phyloP scores from a whole-genome alignment of 2,113 vertebrate genomes.

The Podarcis cretensis region DNA sequence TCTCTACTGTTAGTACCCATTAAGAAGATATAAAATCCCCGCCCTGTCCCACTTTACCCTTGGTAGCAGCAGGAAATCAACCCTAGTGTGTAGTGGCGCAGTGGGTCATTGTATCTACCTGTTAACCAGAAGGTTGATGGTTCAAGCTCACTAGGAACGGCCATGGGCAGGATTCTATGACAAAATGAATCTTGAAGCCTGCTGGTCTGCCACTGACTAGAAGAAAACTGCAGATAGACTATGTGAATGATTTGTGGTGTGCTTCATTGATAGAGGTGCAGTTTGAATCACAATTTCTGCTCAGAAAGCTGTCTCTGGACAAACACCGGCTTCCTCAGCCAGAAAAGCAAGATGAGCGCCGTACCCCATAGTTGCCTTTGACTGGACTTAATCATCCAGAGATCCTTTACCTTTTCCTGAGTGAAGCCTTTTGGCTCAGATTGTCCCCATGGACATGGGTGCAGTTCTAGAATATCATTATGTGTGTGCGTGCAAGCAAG shows the following conservation, averaged over 20 bases:
- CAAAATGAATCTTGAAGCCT: not conserved
- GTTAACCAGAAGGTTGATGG: too few relatives aligned
- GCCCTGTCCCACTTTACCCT: conserved; percentile 7
- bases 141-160: too few relatives aligned
- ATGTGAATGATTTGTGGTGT: not conserved
- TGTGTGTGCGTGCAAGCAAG: too few relatives aligned
- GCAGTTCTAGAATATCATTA: not conserved
- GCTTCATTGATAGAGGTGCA: conserved; percentile 4
- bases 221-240: not conserved
- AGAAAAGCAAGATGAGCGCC: too few relatives aligned
- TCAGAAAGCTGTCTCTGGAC: too few relatives aligned
- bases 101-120: too few relatives aligned
- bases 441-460: conserved; percentile 45
- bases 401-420: conserved; percentile 20
- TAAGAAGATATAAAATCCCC: conserved; percentile 30
- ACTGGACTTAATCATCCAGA: too few relatives aligned
- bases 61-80: conserved; percentile 32
- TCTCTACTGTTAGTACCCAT: conserved; percentile 32
- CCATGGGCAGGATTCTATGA: not conserved
- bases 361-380: too few relatives aligned
- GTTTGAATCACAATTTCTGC: conserved; percentile 22
- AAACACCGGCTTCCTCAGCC: too few relatives aligned
- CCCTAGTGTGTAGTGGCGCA: too few relatives aligned
- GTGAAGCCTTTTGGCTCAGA: conserved; percentile 2
- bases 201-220: not conserved